Evolutionary conservation across 2,113 vertebrate genomes (phyloP).

Genomic region (Anseranas semipalmata): DNA sequence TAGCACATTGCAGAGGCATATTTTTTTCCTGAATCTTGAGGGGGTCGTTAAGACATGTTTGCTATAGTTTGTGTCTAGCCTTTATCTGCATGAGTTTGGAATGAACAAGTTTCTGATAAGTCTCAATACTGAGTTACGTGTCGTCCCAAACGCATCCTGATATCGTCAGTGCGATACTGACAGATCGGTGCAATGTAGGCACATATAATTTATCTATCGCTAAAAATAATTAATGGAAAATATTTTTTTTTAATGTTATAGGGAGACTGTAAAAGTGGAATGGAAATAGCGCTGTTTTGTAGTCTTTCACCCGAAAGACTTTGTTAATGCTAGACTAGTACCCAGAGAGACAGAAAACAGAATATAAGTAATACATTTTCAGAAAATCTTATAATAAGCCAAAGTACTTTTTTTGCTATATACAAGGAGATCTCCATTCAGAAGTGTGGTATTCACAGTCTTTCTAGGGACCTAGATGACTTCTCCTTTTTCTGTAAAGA

Average conservation of each 20-base stretch:
- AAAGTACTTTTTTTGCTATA: background rate
- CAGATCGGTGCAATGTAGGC: background rate
- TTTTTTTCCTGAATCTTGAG: background rate
- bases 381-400: background rate
- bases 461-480: background rate
- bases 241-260: background rate
- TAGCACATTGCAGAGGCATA: background rate
- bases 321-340: background rate
- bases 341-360: background rate
- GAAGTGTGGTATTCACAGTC: background rate
- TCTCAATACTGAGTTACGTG: background rate
- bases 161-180: background rate
- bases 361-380: background rate
- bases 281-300: background rate
- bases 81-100: background rate
- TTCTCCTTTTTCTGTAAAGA: background rate
- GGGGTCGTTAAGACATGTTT: background rate
- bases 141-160: rapidly evolving
- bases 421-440: background rate
- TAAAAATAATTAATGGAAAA: background rate
- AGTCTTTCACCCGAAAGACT: background rate
- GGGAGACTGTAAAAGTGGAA: background rate
- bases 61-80: background rate
- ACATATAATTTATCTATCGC: background rate
- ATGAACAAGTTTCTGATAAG: background rate